A percentile compares a stretch with the other conserved stretches of the same genome.
These are phyloP conservation scores for Beaufortia kweichowensis DNA, from an alignment of 2,113 vertebrate genomes.

Conservation along the genomic window DNA sequence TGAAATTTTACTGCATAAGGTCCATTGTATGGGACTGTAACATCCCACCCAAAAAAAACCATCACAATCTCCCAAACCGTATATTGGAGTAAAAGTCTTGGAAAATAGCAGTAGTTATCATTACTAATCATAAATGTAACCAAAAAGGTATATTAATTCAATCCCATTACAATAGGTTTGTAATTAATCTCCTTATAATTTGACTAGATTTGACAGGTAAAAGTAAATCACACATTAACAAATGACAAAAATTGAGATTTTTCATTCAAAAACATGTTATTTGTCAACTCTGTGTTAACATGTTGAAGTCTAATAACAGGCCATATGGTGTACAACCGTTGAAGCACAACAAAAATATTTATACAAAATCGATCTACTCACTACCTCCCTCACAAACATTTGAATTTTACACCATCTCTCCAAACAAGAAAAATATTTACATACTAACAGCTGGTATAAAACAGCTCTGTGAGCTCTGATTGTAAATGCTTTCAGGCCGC, in stretches of 20 bases:
- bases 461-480: conserved; percentile 8
- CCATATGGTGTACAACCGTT: too few species aligned
- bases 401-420: conserved; percentile 1
- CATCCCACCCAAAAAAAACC: too few species aligned
- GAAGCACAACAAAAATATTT: not conserved
- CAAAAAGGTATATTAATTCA: not conserved
- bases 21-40: too few species aligned
- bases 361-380: not conserved
- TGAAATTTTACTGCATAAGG: too few species aligned
- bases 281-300: not conserved
- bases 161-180: not conserved
- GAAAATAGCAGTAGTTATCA: not conserved
- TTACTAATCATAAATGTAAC: too few species aligned
- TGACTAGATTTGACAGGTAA: too few species aligned
- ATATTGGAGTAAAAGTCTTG: not conserved
- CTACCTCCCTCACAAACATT: not conserved
- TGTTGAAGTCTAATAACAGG: not conserved
- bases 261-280: not conserved
- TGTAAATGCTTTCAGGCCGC: conserved; percentile 10
- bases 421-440: conserved; percentile 5
- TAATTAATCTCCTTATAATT: too few species aligned
- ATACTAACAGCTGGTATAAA: too few species aligned
- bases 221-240: not conserved
- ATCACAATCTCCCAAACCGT: too few species aligned
- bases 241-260: not conserved